phyloP scores from a whole-genome alignment of 2,797 vertebrate genomes.

The Carapus acus region DNA sequence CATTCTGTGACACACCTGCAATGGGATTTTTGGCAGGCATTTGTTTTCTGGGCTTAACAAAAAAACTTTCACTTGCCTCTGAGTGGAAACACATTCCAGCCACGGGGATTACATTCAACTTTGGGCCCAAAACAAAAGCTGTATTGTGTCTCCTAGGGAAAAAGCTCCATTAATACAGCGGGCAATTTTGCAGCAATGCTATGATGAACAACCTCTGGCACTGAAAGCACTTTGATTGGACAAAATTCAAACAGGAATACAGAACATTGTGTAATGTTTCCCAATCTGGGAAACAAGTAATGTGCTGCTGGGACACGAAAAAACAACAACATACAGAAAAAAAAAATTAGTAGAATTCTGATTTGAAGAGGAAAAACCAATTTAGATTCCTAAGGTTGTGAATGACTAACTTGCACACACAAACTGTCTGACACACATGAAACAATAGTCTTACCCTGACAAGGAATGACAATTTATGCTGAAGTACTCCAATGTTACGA shows the following conservation, averaged over 20 bases:
- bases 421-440: too few species aligned
- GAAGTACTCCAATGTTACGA: too few species aligned
- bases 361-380: too few species aligned
- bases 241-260: conserved; percentile 2
- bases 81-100: conserved; percentile 55
- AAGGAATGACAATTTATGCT: too few species aligned
- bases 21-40: conserved; percentile 26
- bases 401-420: too few species aligned
- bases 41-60: conserved; percentile 31
- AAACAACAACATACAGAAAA: too few species aligned
- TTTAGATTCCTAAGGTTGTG: too few species aligned
- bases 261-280: conserved; percentile 7
- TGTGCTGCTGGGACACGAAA: too few species aligned
- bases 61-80: conserved; percentile 46
- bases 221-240: background rate
- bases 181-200: conserved; percentile 6
- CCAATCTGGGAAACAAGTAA: too few species aligned
- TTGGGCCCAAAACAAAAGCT: conserved; percentile 46
- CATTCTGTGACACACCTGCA: conserved; percentile 9
- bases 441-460: too few species aligned
- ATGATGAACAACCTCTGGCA: conserved; percentile 9
- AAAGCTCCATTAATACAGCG: conserved; percentile 37
- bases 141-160: conserved; percentile 57
- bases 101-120: conserved; percentile 49
- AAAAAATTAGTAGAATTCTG: too few species aligned